phyloP scores from a whole-genome alignment of 2,888 invertebrate genomes.

The Orthosia cruda region DNA sequence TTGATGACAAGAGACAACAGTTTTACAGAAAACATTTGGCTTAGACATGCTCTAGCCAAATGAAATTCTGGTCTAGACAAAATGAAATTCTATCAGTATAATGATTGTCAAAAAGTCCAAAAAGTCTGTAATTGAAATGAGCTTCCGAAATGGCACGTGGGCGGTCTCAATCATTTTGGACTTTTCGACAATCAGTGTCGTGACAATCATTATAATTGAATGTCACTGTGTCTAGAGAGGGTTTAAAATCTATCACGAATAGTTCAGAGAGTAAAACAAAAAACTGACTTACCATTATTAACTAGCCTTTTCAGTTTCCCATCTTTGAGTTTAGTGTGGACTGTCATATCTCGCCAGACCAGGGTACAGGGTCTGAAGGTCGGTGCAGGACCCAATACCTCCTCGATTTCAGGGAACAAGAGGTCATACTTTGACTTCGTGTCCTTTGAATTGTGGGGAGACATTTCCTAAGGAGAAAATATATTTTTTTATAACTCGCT shows the following conservation, averaged over 20 bases:
- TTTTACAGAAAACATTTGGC: neutral
- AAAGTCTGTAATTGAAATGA: too few relatives aligned
- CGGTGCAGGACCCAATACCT: conserved; percentile 90
- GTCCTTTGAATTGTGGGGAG: conserved; percentile 70
- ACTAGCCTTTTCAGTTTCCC: conserved; percentile 94
- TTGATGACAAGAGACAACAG: neutral
- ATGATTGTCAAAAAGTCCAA: too few relatives aligned
- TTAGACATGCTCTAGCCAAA: too few relatives aligned
- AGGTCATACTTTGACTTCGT: conserved; percentile 77
- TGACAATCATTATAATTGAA: too few relatives aligned
- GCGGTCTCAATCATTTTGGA: too few relatives aligned
- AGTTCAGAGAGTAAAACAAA: neutral
- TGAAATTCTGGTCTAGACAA: too few relatives aligned
- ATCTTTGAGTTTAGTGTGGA: conserved; percentile 92
- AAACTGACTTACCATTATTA: conserved; percentile 93
- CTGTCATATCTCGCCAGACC: conserved; percentile 95
- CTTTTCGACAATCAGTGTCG: too few relatives aligned
- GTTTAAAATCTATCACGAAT: neutral
- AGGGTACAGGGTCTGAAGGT: conserved; percentile 93
- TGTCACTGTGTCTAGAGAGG: neutral
- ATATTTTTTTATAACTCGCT: too few relatives aligned
- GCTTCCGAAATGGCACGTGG: too few relatives aligned
- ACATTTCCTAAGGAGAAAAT: conserved; percentile 74
- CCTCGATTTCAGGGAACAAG: conserved; percentile 85
- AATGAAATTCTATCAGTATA: too few relatives aligned